A percentile compares a stretch with the other conserved stretches of the same genome.
Evolutionary conservation across 2,797 vertebrate species (phyloP).

Genomic region (Moxostoma hubbsi): DNA sequence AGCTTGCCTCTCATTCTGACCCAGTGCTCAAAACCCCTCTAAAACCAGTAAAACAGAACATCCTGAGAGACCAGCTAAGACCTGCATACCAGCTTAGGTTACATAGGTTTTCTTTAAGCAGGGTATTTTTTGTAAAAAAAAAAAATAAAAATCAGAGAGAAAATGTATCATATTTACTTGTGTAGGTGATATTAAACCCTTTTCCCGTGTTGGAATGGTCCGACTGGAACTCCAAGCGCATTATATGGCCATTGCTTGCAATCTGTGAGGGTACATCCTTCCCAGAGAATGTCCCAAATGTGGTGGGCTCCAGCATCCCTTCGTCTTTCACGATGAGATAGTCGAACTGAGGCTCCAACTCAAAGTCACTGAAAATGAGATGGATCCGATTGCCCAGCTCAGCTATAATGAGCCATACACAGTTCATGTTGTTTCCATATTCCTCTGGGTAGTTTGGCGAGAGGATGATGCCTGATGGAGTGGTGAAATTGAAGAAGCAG

Average conservation of each 20-base stretch:
- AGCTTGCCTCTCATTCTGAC: no score
- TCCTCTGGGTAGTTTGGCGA: constrained; percentile 99
- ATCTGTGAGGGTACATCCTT: constrained; percentile 95
- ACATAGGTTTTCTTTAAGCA: no score
- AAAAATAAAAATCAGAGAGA: constrained; percentile 2
- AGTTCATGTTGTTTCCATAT: constrained; percentile 99
- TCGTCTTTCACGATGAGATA: constrained; percentile 97
- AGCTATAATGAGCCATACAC: constrained; percentile 96
- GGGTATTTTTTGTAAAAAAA: neutral
- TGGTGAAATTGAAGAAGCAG: constrained; percentile 98
- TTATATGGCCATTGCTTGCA: constrained; percentile 94
- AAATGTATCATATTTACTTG: constrained; percentile 80
- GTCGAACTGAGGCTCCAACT: constrained; percentile 97
- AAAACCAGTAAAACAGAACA: no score
- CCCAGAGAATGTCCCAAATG: constrained; percentile 97
- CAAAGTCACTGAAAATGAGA: constrained; percentile 97
- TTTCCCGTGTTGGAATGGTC: constrained; percentile 97
- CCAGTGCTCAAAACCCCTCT: no score
- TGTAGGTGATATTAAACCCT: constrained; percentile 98
- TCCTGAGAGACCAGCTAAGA: no score
- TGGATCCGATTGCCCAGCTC: constrained; percentile 93
- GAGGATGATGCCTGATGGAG: constrained; percentile 91
- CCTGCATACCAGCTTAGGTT: no score
- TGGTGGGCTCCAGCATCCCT: constrained; percentile 88
- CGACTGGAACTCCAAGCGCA: constrained; percentile 96